phyloP scores from a whole-genome alignment of 2,888 invertebrate genomes.

The Ectropis crepuscularia region DNA sequence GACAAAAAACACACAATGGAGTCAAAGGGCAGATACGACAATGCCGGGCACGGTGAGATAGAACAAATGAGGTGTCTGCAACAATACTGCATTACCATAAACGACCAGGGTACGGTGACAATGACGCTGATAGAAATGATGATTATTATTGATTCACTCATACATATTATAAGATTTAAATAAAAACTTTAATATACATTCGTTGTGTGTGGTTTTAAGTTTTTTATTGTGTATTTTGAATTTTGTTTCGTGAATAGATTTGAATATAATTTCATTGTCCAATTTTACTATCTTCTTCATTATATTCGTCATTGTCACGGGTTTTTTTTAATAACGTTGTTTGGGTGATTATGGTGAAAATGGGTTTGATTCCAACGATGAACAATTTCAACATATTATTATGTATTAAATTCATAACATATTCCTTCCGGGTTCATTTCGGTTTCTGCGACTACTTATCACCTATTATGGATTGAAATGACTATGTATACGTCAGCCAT shows the following conservation, averaged over 20 bases:
- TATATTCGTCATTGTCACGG: conserved; percentile 12
- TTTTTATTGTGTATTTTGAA: conserved; percentile 34
- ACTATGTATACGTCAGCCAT: too few relatives aligned
- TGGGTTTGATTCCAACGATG: not conserved
- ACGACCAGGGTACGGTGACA: conserved; percentile 61
- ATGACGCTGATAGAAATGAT: conserved; percentile 51
- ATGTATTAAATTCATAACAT: too few relatives aligned
- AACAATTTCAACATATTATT: too few relatives aligned
- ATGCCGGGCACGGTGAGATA: conserved; percentile 66
- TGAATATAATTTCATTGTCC: conserved; percentile 8
- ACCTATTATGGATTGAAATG: too few relatives aligned
- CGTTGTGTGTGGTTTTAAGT: conserved; percentile 41
- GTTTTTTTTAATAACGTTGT: not conserved
- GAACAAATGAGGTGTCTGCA: conserved; percentile 77
- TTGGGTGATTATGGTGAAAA: not conserved
- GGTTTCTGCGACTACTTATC: too few relatives aligned
- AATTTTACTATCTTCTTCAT: conserved; percentile 6
- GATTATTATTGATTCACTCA: conserved; percentile 58
- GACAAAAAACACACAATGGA: conserved; percentile 83
- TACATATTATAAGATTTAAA: conserved; percentile 52
- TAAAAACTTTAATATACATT: conserved; percentile 38
- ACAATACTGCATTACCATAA: conserved; percentile 82
- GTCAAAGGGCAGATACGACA: conserved; percentile 82
- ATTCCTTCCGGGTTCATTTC: too few relatives aligned
- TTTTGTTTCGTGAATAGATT: conserved; percentile 5